These are phyloP conservation scores for Metallyticus violacea DNA, from an alignment of 2,888 invertebrate species.

Conservation along the genomic window DNA sequence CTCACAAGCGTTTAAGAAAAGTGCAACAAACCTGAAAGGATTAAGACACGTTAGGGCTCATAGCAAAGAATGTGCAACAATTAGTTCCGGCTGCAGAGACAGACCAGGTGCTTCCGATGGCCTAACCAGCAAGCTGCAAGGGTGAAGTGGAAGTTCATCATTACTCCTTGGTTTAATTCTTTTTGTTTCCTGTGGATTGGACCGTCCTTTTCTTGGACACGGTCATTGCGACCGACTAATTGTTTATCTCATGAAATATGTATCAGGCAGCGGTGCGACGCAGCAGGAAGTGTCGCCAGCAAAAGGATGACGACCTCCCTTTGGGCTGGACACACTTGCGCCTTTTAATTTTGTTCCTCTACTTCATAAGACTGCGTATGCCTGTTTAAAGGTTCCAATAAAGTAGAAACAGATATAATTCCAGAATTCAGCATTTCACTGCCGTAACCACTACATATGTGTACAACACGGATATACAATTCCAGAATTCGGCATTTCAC, in stretches of 20 bases:
- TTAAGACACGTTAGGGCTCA: neutral
- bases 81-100: conserved; percentile 21
- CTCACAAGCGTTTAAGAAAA: too few relatives aligned
- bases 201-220: conserved; percentile 4
- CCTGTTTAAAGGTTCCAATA: too few relatives aligned
- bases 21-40: too few relatives aligned
- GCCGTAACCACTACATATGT: too few relatives aligned
- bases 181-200: neutral
- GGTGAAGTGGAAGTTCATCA: neutral
- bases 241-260: conserved; percentile 31
- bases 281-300: conserved; percentile 5
- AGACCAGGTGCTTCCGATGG: neutral
- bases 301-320: conserved; percentile 4
- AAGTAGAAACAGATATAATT: too few relatives aligned
- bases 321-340: neutral
- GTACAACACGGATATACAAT: too few relatives aligned
- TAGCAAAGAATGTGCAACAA: conserved; percentile 13
- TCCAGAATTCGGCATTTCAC: too few relatives aligned
- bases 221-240: conserved; percentile 23
- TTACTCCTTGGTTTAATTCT: neutral
- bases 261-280: conserved; percentile 29
- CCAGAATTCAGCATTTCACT: too few relatives aligned
- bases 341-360: too few relatives aligned
- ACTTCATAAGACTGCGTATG: neutral
- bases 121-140: neutral